Evolutionary conservation across 2,113 vertebrate genomes (phyloP).

Genomic region (Opisthocomus hoazin): DNA sequence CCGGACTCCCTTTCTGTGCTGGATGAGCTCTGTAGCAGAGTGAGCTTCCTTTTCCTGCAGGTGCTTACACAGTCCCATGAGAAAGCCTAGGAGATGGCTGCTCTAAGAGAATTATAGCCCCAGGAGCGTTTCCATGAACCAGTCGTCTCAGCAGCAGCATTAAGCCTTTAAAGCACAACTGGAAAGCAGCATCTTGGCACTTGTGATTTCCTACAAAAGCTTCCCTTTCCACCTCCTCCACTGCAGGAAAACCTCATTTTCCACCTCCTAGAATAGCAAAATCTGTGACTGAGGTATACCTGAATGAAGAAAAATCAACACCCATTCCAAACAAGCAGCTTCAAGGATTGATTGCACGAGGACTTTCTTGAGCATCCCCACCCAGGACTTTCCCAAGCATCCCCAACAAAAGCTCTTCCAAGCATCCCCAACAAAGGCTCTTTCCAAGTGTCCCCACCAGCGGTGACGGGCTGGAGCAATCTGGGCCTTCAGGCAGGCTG

Average conservation of each 20-base stretch:
- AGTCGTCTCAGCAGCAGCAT: neutral
- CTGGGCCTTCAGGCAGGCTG: neutral
- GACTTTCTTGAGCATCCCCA: neutral
- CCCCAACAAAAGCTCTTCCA: neutral
- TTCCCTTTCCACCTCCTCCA: neutral
- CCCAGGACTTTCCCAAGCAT: neutral
- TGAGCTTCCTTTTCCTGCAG: neutral
- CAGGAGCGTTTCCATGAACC: neutral
- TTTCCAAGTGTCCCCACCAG: neutral
- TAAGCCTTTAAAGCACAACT: neutral
- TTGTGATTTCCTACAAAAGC: neutral
- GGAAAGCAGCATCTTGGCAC: neutral
- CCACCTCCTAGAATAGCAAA: neutral
- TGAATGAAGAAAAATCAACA: neutral
- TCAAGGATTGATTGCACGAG: accelerated
- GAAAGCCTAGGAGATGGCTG: neutral
- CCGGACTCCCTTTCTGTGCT: accelerated
- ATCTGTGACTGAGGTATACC: neutral
- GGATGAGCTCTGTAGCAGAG: neutral
- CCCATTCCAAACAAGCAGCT: neutral
- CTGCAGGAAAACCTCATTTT: neutral
- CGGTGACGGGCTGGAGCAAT: neutral
- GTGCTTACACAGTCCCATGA: neutral
- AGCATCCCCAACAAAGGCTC: neutral
- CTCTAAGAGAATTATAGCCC: neutral